Percentiles rank a stretch among this genome's conserved stretches.
Conservation (phyloP, 2,797 vertebrate species). For the Sus cebifrons region DNA sequence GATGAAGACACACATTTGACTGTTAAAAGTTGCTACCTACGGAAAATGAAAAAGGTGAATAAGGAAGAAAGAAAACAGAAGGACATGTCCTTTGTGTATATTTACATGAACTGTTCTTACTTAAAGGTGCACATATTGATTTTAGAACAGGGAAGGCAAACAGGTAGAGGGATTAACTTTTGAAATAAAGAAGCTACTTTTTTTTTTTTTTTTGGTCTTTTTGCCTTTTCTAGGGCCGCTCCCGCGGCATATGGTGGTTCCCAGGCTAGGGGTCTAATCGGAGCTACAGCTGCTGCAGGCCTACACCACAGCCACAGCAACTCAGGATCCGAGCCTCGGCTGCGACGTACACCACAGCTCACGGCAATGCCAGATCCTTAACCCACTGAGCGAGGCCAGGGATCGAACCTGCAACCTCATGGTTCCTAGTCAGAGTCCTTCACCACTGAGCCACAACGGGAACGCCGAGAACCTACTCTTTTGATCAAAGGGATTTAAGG, state of each 20-base stretch:
- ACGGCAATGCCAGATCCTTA: too few species aligned
- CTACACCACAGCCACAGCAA: too few species aligned
- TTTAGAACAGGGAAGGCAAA: background rate
- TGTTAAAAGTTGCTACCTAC: background rate
- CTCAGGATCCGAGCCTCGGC: too few species aligned
- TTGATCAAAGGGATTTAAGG: background rate
- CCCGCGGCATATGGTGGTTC: too few species aligned
- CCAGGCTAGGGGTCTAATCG: too few species aligned
- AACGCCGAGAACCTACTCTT: background rate
- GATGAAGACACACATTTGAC: background rate
- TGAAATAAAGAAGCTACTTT: background rate
- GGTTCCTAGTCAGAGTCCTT: too few species aligned
- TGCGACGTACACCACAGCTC: too few species aligned
- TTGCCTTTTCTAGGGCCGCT: too few species aligned
- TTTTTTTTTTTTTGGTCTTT: background rate
- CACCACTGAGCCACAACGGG: too few species aligned
- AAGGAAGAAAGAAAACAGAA: background rate
- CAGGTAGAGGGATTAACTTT: background rate
- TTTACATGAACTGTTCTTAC: background rate
- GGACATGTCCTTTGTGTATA: background rate
- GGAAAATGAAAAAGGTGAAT: background rate
- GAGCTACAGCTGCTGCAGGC: too few species aligned
- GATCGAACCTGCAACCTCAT: too few species aligned
- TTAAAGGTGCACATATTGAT: background rate
- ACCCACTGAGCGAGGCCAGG: too few species aligned